Base-by-base conservation (phyloP, 2,113 vertebrate genomes). In the Camelus dromedarius region DNA sequence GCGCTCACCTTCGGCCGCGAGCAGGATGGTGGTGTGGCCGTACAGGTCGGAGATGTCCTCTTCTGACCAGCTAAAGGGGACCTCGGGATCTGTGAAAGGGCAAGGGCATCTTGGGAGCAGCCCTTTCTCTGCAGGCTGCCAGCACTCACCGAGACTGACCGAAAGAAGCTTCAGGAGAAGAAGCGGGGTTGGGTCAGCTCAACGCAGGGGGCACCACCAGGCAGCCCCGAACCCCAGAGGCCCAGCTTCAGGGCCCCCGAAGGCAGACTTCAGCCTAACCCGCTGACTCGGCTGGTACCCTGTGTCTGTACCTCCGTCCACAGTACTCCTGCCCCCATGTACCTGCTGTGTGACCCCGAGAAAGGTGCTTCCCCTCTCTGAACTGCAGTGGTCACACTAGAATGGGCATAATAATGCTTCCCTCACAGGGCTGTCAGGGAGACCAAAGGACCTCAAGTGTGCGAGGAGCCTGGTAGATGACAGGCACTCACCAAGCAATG, bases 1-100 rank as follows among this genome's bases (percentile, higher is more conserved):
- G 38, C 28, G 80, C 98, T 95, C 97, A 99, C 99, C 99, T 94
- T 99, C 99, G 46, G 99, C 99, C 38, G 99, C 99, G 2, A 99
- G 97, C 91, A 99, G 98, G 76, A 99, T 96, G 1, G 98, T 98
- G 52, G 99, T 99, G 89, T 99, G 98, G 76, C 99, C 92, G 67
- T 99, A 98, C 54, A 99, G 77, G 96, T 99, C 98, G 4, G 98
- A 98, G 42, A 99, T 97, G 91, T 99, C 99, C 46, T 99, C 99
- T 73, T 99, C 98, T 3, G 99, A 99, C 99, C 99, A 99, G 88
- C 99, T 98, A 46, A 99, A 99, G 73, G 98, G 98, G 91, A 95
- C 82, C 38, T 98, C 98, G 3, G 98, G 97, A 95, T 99, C 99
- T 99, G 72, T 3, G 98, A 98, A 96, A 93, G 92, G 79, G 56